A percentile compares a stretch with the other conserved stretches of the same genome.
These are phyloP conservation scores for Hypsopygia costalis DNA, from an alignment of 2,888 invertebrate species.

Conservation along the genomic window DNA sequence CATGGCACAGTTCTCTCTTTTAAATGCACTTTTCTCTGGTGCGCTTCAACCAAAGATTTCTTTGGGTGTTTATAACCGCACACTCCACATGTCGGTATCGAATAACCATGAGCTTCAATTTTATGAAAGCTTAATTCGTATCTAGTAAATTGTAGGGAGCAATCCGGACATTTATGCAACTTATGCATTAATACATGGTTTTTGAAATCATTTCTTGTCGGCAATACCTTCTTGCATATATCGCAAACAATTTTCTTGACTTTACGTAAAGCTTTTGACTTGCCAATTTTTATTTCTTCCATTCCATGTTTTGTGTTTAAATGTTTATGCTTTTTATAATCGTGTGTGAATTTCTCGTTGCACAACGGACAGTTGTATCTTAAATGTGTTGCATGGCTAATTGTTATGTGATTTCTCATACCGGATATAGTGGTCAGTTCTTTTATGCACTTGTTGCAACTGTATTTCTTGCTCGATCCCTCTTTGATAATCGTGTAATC, in stretches of 20 bases:
- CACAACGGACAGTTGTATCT: too few species aligned
- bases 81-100: conserved; percentile 20
- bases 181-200: neutral
- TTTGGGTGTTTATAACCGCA: conserved; percentile 18
- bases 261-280: neutral
- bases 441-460: conserved; percentile 5
- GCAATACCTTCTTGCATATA: neutral
- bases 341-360: too few species aligned
- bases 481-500: conserved; percentile 1
- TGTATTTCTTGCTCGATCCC: neutral
- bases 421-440: neutral
- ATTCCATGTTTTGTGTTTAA: too few species aligned
- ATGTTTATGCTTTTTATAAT: too few species aligned
- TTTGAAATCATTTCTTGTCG: neutral
- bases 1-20: conserved; percentile 42
- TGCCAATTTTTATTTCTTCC: neutral
- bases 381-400: too few species aligned
- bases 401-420: too few species aligned
- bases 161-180: neutral
- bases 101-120: conserved; percentile 15
- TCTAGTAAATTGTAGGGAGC: neutral
- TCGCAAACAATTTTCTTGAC: neutral
- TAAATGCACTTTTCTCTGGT: conserved; percentile 19
- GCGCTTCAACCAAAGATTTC: neutral
- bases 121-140: conserved; percentile 7